Evolutionary conservation across 2,797 vertebrate genomes (phyloP), one percentile per base, ranked within the genome.

Genomic region (Hemibagrus guttatus): DNA sequence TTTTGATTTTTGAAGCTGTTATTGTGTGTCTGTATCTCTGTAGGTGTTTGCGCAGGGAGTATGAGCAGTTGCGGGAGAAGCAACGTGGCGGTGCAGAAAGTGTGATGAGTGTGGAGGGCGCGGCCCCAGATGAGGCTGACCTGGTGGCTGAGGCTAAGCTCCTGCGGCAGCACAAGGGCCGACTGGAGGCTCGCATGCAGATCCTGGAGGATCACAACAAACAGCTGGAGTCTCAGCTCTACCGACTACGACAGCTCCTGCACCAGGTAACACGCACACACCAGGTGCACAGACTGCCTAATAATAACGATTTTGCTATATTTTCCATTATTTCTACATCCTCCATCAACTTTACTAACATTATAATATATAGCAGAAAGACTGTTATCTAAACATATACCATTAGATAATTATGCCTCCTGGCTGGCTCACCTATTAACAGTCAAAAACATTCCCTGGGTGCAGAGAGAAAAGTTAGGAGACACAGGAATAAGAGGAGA

Each of bases 201-300:
- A 98, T 99, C 91, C 89, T 99, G 90, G 98, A 99, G 95, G 97
- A 99, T 91, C 98, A 99, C 93, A 99, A 99, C 92, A 98, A 97
- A 76, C 98, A 99, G 83, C 42, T 99, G 92, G 98, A 99, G 93
- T 99, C 97, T 56, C 98, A 99, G 93, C 97, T 99, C 61, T 97
- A 97, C 84, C 95, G 98, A 46, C 96, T 99, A 39, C 95, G 98
- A 56, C 97, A 98, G 93, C 96, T 99, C 1, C 95, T 99, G 80
- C 97, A 99, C 91, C 98, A 99, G 98, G 98, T 99, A 92, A 90
- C 81, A 2, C 56, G 71, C 39, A 71, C 31, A 68, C 59, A 54
- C 21, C 39, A 12, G 0, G 6, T 52, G 46, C 6, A 31, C 8
- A 78, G n/a, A 78, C 28, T 58, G 17, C 74, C 42, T 75, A n/a